These are phyloP conservation scores for Halocynthia roretzi DNA, from an alignment of 23 tunicate species.

Conservation along the genomic window DNA sequence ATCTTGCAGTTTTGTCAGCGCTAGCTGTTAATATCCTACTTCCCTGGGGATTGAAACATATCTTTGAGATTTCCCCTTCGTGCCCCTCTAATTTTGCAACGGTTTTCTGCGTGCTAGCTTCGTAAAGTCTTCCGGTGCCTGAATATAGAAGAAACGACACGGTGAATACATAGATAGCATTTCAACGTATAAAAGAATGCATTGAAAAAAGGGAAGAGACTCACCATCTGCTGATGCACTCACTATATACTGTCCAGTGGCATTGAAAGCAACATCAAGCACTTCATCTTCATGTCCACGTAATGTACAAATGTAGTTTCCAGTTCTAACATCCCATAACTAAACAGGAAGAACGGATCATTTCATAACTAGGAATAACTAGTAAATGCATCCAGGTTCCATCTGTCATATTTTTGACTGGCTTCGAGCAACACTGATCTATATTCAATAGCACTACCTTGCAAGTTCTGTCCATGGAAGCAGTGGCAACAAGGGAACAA, in stretches of 20 bases:
- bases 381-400: too few relatives aligned
- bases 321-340: constrained; percentile 92
- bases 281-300: constrained; percentile 95
- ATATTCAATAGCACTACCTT: constrained; percentile 31
- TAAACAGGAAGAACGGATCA: neutral
- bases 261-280: constrained; percentile 87
- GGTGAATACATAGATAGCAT: neutral
- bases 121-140: constrained; percentile 78
- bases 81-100: constrained; percentile 83
- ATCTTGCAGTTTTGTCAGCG: constrained; percentile 85
- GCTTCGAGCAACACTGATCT: too few relatives aligned
- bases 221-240: constrained; percentile 93
- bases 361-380: too few relatives aligned
- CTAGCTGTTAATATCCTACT: constrained; percentile 63
- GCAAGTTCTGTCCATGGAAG: constrained; percentile 93
- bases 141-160: neutral
- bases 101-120: constrained; percentile 64
- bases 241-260: constrained; percentile 66
- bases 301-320: constrained; percentile 74
- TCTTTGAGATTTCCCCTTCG: constrained; percentile 94
- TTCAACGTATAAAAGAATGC: too few relatives aligned
- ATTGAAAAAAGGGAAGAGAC: neutral
- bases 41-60: constrained; percentile 89
- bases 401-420: too few relatives aligned
- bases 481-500: constrained; percentile 82